Evolutionary conservation across 2,888 invertebrate species (phyloP).

Genomic region (Leptopilina myrica): DNA sequence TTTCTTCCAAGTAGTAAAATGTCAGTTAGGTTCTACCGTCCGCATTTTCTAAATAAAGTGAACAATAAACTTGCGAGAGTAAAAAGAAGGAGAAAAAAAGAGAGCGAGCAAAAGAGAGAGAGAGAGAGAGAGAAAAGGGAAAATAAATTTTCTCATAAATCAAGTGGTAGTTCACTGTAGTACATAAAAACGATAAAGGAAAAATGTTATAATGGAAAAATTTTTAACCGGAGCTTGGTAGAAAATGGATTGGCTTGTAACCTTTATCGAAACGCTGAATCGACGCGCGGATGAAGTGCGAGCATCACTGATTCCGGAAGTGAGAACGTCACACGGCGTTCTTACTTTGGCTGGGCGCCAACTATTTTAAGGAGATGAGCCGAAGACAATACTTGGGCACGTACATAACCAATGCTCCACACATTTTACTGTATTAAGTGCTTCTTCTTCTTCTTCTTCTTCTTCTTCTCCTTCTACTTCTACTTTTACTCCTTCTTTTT

Average conservation of each 20-base stretch:
- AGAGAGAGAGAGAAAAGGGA: no score
- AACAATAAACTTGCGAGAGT: neutral
- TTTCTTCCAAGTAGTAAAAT: no score
- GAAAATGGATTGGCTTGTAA: slow-evolving; percentile 32
- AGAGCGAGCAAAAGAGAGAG: neutral
- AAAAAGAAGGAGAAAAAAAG: neutral
- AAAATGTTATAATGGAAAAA: slow-evolving; percentile 24
- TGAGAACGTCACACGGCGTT: slow-evolving; percentile 30
- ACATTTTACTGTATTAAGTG: slow-evolving; percentile 31
- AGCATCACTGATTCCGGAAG: slow-evolving; percentile 37
- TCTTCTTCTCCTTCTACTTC: no score
- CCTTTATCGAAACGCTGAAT: slow-evolving; percentile 28
- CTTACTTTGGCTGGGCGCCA: slow-evolving; percentile 20
- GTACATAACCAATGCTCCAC: slow-evolving; percentile 18
- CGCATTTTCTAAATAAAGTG: no score
- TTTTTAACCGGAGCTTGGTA: slow-evolving; percentile 5
- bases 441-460: neutral
- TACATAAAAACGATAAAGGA: slow-evolving; percentile 9
- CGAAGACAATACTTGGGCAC: slow-evolving; percentile 37
- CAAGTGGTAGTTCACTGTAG: neutral
- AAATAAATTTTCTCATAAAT: neutral
- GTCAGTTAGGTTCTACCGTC: no score
- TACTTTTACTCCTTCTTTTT: neutral
- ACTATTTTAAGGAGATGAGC: slow-evolving; percentile 38
- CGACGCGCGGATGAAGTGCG: slow-evolving; percentile 12